Base-by-base conservation (phyloP, 2,797 vertebrate species). In the Remorina albescens region DNA sequence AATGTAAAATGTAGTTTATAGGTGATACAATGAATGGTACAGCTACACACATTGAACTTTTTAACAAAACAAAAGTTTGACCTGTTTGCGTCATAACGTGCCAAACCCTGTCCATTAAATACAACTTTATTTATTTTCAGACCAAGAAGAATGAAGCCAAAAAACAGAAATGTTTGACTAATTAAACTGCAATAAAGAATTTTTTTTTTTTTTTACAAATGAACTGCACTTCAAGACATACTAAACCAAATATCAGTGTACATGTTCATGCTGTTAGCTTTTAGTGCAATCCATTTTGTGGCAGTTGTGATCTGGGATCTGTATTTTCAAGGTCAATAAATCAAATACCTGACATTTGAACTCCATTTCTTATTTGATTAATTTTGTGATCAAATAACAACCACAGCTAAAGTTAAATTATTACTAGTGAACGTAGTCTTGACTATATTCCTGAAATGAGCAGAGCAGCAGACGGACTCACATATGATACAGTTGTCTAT, bases 381-480 rank as follows among this genome's bases (percentile, higher is more conserved):
- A 42, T 47, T 25, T 16, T 1, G 16, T 44, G 21, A 18, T 62
- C 21, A 36, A 25, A 67, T 4, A 67, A 59, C 16, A 60, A 36
- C 55, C 41, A 15, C 16, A 62, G 65, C 12, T 15, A 2, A 66
- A 32, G 62, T 55, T 26, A 41, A 56, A 26, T 51, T 21, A 28
- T 59, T 44, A 49, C n/a, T 55, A 41, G 4, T 47, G 28, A 62
- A 41, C 61, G 57, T 54, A 23, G 30, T 26, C 30, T 32, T 1
- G 42, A 50, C 74, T 46, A 46, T 55, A 41, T 78, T 65, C 74
- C 53, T 68, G 63, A 81, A 78, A 76, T 68, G n/a, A 46, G 67
- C 55, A 66, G 50, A 61, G 58, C 53, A 61, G 61, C 67, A 28
- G 64, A 37, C 18, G 5, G 51, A 56, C 30, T 25, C 55, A 60